Evolutionary conservation across 2,113 vertebrate genomes (phyloP), one percentile per base, ranked within the genome.

Genomic region (Phoenicopterus ruber): DNA sequence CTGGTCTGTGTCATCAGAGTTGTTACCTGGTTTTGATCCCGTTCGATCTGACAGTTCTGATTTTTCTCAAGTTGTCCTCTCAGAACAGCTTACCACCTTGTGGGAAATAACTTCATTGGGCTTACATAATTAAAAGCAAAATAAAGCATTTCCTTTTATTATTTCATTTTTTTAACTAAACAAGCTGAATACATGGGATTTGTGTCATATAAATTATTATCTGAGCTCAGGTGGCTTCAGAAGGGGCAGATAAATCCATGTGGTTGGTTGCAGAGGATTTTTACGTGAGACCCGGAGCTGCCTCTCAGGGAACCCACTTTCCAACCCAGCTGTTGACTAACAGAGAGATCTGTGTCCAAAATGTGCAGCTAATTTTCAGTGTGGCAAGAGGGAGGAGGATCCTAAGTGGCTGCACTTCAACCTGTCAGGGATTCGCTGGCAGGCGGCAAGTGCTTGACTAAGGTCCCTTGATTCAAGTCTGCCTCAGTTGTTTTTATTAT

Each of bases 221-320:
- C 71, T 92, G 73, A 85, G 83, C 80, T 77, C 79, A 42, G 49
- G 32, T 66, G 67, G 62, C 36, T 86, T 83, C 71, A 72, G 49
- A 54, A 49, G 34, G 65, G 2, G 0, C 52, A 82, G 59, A 10
- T 49, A 69, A 69, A 76, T 36, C 74, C 70, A 4, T 0, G 6
- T 50, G 76, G 13, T 32, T 88, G 32, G 12, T n/a, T 38, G n/a
- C 24, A 52, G 66, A 40, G 44, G 42, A 13, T 52, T 74, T 88
- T 76, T 86, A 9, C 2, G 3, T 52, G 32, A 58, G 7, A 21
- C 5, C 2, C 0, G 0, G 55, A 61, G 38, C 44, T 65, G 59
- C 44, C 26, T 84, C 13, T 74, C 24, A 2, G 57, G 61, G 34
- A 91, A 47, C 54, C 55, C 42, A 32, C 62, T 61, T 59, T 69